A percentile compares a stretch with the other conserved stretches of the same genome.
These are phyloP conservation scores for Mandrillus leucophaeus DNA, from an alignment of 2,113 vertebrate genomes.

Conservation along the genomic window DNA sequence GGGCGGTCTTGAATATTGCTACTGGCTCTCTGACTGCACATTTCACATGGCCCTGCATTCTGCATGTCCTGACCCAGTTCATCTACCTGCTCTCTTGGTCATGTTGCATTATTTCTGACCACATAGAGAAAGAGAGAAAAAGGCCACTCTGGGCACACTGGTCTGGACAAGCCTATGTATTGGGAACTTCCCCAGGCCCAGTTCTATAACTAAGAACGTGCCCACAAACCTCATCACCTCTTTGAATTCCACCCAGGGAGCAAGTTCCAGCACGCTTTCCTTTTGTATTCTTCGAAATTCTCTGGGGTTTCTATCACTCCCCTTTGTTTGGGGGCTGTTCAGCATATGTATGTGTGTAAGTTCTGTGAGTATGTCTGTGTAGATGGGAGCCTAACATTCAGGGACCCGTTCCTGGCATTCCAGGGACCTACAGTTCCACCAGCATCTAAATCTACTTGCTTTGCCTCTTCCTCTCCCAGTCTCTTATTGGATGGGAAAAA, in stretches of 20 bases:
- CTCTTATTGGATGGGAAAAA: not conserved
- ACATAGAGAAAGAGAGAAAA: not conserved
- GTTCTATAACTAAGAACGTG: not conserved
- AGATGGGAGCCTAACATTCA: too few relatives aligned
- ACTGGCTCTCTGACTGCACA: not conserved
- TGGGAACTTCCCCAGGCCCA: accelerated
- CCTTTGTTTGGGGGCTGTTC: not conserved
- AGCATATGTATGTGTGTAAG: not conserved
- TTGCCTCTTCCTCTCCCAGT: not conserved
- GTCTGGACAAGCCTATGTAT: not conserved
- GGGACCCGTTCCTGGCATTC: not conserved
- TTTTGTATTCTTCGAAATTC: not conserved
- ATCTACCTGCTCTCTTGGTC: not conserved
- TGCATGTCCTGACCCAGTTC: not conserved
- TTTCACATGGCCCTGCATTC: accelerated
- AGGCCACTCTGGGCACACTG: not conserved
- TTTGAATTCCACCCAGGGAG: not conserved
- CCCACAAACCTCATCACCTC: not conserved
- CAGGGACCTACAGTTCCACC: not conserved
- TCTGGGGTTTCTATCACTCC: not conserved
- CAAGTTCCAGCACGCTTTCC: not conserved
- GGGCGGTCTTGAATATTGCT: accelerated
- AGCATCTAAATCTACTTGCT: not conserved
- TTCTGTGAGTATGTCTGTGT: not conserved
- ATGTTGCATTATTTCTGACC: not conserved